Percentiles rank a stretch among this genome's conserved stretches.
These are phyloP conservation scores for Talpa occidentalis DNA, from an alignment of 2,113 vertebrate genomes.

Conservation along the genomic window DNA sequence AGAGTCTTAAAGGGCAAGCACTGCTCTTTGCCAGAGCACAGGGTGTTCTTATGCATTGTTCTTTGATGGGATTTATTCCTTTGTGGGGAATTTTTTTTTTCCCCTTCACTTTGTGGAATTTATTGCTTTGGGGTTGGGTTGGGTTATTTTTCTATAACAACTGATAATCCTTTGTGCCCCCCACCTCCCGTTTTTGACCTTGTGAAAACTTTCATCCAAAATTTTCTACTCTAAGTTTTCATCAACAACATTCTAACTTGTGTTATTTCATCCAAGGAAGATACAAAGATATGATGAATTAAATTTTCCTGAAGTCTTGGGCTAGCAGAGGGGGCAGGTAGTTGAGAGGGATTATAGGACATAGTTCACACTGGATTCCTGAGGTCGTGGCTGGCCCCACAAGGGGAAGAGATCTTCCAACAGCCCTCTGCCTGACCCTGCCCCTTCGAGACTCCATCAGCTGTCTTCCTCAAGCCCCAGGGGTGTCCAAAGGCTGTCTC, in stretches of 20 bases:
- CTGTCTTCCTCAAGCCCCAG: neutral
- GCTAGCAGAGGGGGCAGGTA: neutral
- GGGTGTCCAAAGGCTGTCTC: neutral
- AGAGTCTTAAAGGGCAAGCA: no score
- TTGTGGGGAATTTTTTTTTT: no score
- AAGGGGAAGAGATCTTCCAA: neutral
- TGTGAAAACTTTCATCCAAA: no score
- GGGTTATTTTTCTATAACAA: no score
- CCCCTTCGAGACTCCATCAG: neutral
- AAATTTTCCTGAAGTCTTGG: neutral
- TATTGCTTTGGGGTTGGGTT: no score
- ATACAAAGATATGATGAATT: neutral
- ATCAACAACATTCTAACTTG: neutral
- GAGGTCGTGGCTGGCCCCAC: neutral
- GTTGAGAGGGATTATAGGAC: neutral
- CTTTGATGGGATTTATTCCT: no score
- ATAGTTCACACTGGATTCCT: fast-evolving
- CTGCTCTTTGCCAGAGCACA: no score
- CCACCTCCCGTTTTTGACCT: no score
- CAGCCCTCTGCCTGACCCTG: neutral
- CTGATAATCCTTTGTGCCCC: no score
- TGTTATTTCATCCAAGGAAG: neutral
- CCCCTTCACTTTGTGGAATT: no score
- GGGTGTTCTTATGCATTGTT: no score
- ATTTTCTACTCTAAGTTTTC: no score